A percentile compares a stretch with the other conserved stretches of the same genome.
Conservation (phyloP, 1,140 invertebrate species). For the Caerostris darwini region DNA sequence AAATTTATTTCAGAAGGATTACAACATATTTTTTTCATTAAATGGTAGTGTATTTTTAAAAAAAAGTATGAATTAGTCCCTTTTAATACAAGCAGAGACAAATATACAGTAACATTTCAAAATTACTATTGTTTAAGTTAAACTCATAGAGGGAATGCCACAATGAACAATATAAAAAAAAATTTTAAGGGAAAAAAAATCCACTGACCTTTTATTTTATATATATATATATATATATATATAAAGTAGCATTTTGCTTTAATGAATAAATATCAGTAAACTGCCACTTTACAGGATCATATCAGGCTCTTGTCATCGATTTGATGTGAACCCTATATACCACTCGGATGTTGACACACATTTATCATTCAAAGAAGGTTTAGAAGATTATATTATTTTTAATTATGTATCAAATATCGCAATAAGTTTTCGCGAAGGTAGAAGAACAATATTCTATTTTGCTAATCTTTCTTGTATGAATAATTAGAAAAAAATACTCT, state of each 20-base stretch:
- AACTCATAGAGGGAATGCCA: neutral
- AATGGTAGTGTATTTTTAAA: neutral
- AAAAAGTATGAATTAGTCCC: slow-evolving; percentile 22
- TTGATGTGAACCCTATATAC: neutral
- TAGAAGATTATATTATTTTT: too few species aligned
- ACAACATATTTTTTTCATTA: neutral
- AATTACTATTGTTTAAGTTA: too few species aligned
- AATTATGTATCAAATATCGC: too few species aligned
- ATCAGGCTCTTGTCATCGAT: neutral
- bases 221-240: too few species aligned
- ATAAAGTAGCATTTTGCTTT: too few species aligned
- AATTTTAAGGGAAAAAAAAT: neutral
- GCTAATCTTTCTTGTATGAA: too few species aligned
- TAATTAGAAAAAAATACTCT: too few species aligned
- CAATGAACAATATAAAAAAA: slow-evolving; percentile 11
- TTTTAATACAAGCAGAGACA: neutral
- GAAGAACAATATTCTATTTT: too few species aligned
- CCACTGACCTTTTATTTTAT: neutral
- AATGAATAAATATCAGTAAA: neutral
- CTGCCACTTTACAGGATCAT: neutral
- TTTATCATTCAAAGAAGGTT: too few species aligned
- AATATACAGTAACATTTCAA: neutral
- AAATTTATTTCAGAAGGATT: neutral
- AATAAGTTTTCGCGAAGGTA: too few species aligned
- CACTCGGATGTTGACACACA: neutral